Evolutionary conservation across 2,888 invertebrate species (phyloP).

Genomic region (Diarsia mendica): DNA sequence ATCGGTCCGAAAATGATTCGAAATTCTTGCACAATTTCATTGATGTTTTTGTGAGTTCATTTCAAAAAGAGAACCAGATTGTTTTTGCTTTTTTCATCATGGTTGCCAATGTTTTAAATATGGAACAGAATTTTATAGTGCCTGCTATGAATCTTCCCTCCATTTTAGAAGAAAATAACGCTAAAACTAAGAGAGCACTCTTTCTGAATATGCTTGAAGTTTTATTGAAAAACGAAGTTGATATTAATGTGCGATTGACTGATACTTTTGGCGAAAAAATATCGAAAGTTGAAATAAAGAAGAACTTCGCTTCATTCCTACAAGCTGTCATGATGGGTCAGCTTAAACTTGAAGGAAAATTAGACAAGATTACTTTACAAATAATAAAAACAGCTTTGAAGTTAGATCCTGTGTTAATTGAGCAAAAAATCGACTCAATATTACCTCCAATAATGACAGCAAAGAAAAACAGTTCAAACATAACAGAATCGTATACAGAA

Average conservation of each 20-base stretch:
- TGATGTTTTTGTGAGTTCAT: conserved; percentile 82
- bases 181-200: conserved; percentile 80
- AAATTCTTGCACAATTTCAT: conserved; percentile 82
- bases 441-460: conserved; percentile 82
- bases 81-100: conserved; percentile 86
- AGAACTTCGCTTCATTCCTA: conserved; percentile 81
- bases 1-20: conserved; percentile 72
- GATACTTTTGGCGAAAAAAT: conserved; percentile 83
- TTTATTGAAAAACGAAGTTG: conserved; percentile 81
- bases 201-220: conserved; percentile 82
- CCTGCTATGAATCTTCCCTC: conserved; percentile 78
- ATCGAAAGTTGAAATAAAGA: conserved; percentile 83
- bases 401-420: conserved; percentile 84
- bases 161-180: conserved; percentile 77
- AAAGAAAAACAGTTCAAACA: conserved; percentile 76
- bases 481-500: conserved; percentile 76
- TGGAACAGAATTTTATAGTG: conserved; percentile 82
- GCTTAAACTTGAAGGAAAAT: conserved; percentile 82
- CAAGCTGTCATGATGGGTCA: conserved; percentile 83
- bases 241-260: conserved; percentile 81
- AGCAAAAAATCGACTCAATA: conserved; percentile 80
- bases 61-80: conserved; percentile 80
- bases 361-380: conserved; percentile 80
- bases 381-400: conserved; percentile 83
- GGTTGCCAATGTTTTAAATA: conserved; percentile 76